Evolutionary conservation across 2,797 vertebrate genomes (phyloP).

Genomic region (Amphiprion clarkii): DNA sequence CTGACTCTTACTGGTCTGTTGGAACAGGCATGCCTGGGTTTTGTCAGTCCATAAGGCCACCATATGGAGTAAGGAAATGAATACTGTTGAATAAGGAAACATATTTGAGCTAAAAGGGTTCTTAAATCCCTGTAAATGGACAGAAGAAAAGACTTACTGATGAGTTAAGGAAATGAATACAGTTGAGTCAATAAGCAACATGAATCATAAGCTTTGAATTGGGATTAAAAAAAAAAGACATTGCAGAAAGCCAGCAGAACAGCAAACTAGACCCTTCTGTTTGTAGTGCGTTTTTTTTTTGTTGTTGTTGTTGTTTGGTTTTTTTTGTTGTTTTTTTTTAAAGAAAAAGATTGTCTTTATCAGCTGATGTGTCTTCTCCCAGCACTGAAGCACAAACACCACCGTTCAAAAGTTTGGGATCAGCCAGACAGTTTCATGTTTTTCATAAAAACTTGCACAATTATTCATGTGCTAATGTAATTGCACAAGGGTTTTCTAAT

Average conservation of each 20-base stretch:
- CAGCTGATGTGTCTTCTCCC: too few relatives aligned
- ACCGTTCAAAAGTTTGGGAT: too few relatives aligned
- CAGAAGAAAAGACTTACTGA: constrained; percentile 47
- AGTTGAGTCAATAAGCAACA: constrained; percentile 25
- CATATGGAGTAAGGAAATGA: constrained; percentile 38
- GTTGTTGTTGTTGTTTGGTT: too few relatives aligned
- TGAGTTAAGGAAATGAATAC: constrained; percentile 39
- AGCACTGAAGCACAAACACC: background rate
- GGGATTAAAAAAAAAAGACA: constrained; percentile 42
- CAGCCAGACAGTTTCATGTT: too few relatives aligned
- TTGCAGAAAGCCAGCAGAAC: constrained; percentile 5
- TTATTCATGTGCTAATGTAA: too few relatives aligned
- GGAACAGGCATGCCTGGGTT: constrained; percentile 56
- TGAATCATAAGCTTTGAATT: constrained; percentile 15
- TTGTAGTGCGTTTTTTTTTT: too few relatives aligned
- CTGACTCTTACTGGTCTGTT: constrained; percentile 40
- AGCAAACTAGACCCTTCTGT: background rate
- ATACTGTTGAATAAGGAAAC: constrained; percentile 39
- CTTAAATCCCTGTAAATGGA: constrained; percentile 24
- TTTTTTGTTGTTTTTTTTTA: too few relatives aligned
- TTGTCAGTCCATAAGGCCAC: constrained; percentile 45
- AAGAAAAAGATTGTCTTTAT: too few relatives aligned
- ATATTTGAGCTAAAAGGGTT: constrained; percentile 22
- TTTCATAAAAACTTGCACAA: too few relatives aligned
- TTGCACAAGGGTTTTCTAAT: too few relatives aligned